phyloP scores from a whole-genome alignment of 2,797 vertebrate genomes.

The Poecilia picta region DNA sequence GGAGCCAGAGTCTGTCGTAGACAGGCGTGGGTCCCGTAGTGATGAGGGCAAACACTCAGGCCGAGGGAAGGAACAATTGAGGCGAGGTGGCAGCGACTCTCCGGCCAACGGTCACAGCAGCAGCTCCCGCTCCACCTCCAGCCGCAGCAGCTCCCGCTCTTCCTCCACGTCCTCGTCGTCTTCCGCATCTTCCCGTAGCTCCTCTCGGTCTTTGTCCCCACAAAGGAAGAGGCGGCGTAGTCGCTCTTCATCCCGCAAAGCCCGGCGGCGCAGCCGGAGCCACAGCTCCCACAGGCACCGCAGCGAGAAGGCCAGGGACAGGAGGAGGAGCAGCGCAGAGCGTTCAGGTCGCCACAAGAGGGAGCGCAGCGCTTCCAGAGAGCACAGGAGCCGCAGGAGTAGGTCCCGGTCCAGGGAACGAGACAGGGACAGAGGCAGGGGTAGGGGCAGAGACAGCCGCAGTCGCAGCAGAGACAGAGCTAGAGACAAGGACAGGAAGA shows the following conservation, averaged over 20 bases:
- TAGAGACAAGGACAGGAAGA: slow-evolving; percentile 90
- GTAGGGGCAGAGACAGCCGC: slow-evolving; percentile 79
- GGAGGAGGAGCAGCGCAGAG: slow-evolving; percentile 87
- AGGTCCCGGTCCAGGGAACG: slow-evolving; percentile 88
- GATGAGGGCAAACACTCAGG: slow-evolving; percentile 88
- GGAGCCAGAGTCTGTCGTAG: slow-evolving; percentile 86
- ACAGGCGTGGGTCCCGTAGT: slow-evolving; percentile 91
- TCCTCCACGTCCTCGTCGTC: slow-evolving; percentile 93
- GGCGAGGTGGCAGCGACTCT: slow-evolving; percentile 81
- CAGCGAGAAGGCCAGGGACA: slow-evolving; percentile 86
- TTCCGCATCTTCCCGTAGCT: slow-evolving; percentile 90
- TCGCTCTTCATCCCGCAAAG: slow-evolving; percentile 87
- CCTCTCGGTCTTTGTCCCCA: slow-evolving; percentile 91
- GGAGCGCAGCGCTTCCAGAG: slow-evolving; percentile 86
- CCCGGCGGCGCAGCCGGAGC: slow-evolving; percentile 89
- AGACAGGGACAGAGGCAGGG: slow-evolving; percentile 85
- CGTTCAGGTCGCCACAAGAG: slow-evolving; percentile 85
- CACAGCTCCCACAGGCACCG: slow-evolving; percentile 88
- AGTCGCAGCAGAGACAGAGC: slow-evolving; percentile 86
- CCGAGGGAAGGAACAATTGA: slow-evolving; percentile 86
- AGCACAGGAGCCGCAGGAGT: slow-evolving; percentile 82
- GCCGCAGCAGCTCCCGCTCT: slow-evolving; percentile 86
- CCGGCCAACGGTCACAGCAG: slow-evolving; percentile 89
- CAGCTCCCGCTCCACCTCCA: slow-evolving; percentile 88
- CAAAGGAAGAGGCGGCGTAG: slow-evolving; percentile 91